A percentile compares a stretch with the other conserved stretches of the same genome.
Conservation (phyloP, 2,797 vertebrate species). For the Takifugu rubripes region DNA sequence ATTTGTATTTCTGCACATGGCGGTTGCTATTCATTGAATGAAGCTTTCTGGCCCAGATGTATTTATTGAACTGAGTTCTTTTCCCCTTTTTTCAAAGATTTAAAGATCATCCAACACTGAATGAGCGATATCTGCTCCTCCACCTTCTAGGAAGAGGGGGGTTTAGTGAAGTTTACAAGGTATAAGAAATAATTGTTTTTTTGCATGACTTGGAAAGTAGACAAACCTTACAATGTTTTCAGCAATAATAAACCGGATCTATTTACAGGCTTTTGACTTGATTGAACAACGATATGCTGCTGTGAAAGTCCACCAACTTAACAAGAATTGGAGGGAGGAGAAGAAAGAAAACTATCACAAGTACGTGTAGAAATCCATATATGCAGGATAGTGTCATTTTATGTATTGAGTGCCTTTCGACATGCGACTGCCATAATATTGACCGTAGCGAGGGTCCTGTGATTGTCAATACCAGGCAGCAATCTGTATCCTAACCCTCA, state of each 20-base stretch:
- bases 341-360: slow-evolving; percentile 99
- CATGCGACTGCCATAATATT: slow-evolving; percentile 6
- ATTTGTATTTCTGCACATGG: neutral
- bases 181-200: slow-evolving; percentile 11
- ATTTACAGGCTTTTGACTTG: slow-evolving; percentile 91
- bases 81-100: slow-evolving; percentile 74
- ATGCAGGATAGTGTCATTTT: slow-evolving; percentile 5
- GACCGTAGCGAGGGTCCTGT: slow-evolving; percentile 39
- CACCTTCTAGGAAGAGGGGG: slow-evolving; percentile 96
- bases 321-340: slow-evolving; percentile 99
- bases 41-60: no score
- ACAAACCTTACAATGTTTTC: neutral
- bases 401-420: neutral
- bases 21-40: no score
- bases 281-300: slow-evolving; percentile 97
- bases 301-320: slow-evolving; percentile 99
- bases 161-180: slow-evolving; percentile 99
- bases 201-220: neutral
- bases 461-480: slow-evolving; percentile 18
- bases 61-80: no score
- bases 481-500: slow-evolving; percentile 16
- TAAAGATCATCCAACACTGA: slow-evolving; percentile 98
- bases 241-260: slow-evolving; percentile 1
- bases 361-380: slow-evolving; percentile 69
- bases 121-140: slow-evolving; percentile 94